phyloP scores from a whole-genome alignment of 2,797 vertebrate genomes.

The Pelochelys cantorii region DNA sequence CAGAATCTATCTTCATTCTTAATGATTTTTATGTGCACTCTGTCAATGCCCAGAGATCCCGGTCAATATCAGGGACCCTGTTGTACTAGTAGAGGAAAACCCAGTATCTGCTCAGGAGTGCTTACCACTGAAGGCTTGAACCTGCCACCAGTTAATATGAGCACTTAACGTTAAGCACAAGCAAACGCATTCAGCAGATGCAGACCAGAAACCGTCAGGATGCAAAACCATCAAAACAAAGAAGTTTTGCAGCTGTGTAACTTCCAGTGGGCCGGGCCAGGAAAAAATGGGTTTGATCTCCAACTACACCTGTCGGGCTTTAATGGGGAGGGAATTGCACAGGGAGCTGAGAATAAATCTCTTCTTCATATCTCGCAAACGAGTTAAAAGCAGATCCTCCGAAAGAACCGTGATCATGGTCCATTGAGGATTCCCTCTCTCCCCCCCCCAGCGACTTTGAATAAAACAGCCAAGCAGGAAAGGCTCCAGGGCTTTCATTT shows the following conservation, averaged over 20 bases:
- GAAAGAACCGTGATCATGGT: neutral
- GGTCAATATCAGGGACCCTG: fast-evolving
- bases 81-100: neutral
- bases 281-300: neutral
- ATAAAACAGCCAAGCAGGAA: constrained; percentile 9
- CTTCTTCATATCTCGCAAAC: neutral
- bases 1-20: neutral
- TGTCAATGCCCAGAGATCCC: neutral
- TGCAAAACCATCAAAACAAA: neutral
- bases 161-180: neutral
- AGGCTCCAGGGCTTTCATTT: constrained; percentile 37
- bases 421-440: neutral
- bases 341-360: neutral
- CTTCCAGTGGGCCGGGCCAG: fast-evolving
- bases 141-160: neutral
- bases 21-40: neutral
- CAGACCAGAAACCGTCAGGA: neutral
- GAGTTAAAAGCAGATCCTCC: neutral
- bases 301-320: neutral
- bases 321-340: neutral
- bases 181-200: neutral
- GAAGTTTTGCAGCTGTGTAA: neutral
- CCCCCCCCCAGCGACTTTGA: neutral
- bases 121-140: fast-evolving
- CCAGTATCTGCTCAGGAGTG: neutral